phyloP scores from a whole-genome alignment of 2,113 vertebrate species.

The Xyliphius kryptos region DNA sequence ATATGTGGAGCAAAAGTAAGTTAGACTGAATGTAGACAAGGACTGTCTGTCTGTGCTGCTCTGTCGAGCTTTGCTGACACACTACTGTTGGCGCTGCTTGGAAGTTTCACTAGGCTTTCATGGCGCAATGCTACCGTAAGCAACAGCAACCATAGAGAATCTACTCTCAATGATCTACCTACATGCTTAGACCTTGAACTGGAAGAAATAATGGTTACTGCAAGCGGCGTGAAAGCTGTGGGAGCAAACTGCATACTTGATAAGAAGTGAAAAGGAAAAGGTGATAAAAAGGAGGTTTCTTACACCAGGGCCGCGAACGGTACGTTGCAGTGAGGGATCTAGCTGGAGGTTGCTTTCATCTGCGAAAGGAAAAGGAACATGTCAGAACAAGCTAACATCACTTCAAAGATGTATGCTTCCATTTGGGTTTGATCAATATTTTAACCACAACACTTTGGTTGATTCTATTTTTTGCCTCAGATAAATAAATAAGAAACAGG shows the following conservation, averaged over 20 bases:
- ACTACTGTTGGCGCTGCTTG: background rate
- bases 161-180: no score
- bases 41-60: slow-evolving; percentile 3
- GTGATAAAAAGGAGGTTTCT: slow-evolving; percentile 50
- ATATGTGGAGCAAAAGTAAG: no score
- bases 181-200: background rate
- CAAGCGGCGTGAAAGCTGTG: background rate
- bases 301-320: slow-evolving; percentile 74
- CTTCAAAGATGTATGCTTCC: background rate
- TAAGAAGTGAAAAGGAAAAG: background rate
- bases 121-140: slow-evolving; percentile 31
- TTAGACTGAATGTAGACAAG: background rate
- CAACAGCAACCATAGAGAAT: slow-evolving; percentile 14
- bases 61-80: slow-evolving; percentile 4
- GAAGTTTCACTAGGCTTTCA: slow-evolving; percentile 17
- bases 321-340: slow-evolving; percentile 51
- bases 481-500: background rate
- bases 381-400: background rate
- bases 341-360: slow-evolving; percentile 19
- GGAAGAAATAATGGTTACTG: slow-evolving; percentile 3
- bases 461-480: background rate
- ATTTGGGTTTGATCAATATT: slow-evolving; percentile 20
- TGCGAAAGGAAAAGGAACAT: slow-evolving; percentile 41
- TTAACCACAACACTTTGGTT: background rate
- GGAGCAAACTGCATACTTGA: slow-evolving; percentile 8